Conservation (phyloP, 2,888 invertebrate species). For the Scaptomyza tumidula region DNA sequence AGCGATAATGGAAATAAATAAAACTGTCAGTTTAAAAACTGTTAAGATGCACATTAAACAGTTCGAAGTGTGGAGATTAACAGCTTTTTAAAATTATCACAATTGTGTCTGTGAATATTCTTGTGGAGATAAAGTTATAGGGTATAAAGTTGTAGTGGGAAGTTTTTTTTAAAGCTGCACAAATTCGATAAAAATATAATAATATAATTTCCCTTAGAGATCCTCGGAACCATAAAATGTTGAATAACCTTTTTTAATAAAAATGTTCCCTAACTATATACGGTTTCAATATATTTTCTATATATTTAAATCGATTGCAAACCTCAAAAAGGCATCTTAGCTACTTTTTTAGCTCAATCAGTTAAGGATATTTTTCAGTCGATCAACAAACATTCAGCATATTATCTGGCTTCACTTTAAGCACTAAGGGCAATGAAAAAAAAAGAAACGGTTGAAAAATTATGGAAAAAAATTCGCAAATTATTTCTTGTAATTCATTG, state of each 20-base stretch:
- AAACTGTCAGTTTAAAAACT: constrained; percentile 39
- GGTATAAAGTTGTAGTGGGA: not conserved
- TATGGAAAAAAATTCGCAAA: constrained; percentile 40
- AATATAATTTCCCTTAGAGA: no score
- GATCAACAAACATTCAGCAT: not conserved
- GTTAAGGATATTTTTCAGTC: constrained; percentile 1
- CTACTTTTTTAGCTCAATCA: no score
- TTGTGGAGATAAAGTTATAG: not conserved
- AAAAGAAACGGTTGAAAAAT: constrained; percentile 1
- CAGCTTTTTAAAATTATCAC: constrained; percentile 14
- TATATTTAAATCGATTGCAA: no score
- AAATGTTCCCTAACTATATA: no score
- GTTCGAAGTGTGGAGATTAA: constrained; percentile 1
- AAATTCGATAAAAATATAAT: no score
- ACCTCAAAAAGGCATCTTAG: no score
- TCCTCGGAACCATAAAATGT: no score
- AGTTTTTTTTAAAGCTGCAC: not conserved
- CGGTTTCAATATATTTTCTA: no score
- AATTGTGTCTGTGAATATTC: not conserved
- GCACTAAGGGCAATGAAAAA: not conserved
- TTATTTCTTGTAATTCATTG: constrained; percentile 47
- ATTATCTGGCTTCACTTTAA: not conserved
- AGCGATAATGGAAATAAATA: constrained; percentile 42
- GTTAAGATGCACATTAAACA: constrained; percentile 1
- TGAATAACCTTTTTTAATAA: no score